Evolutionary conservation across 2,797 vertebrate genomes (phyloP).

Genomic region (Dipus sagitta): DNA sequence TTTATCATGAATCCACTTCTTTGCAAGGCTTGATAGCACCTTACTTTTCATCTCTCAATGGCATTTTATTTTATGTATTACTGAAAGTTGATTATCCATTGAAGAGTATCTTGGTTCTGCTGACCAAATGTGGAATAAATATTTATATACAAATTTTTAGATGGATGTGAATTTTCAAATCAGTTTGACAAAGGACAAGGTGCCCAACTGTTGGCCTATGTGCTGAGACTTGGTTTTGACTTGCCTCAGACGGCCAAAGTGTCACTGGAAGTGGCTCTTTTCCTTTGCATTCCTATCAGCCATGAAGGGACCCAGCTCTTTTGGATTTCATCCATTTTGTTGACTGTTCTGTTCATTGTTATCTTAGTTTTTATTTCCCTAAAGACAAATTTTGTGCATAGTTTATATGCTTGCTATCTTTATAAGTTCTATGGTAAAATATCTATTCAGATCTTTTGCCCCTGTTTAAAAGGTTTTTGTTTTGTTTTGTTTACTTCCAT

Average conservation of each 20-base stretch:
- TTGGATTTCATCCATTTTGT: conserved; percentile 13
- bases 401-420: neutral
- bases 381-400: neutral
- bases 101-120: neutral
- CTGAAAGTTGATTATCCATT: neutral
- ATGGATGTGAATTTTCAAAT: neutral
- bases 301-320: neutral
- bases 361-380: conserved; percentile 15
- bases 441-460: neutral
- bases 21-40: neutral
- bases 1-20: neutral
- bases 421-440: neutral
- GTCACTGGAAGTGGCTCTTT: no score
- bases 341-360: neutral
- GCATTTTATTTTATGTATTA: neutral
- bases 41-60: neutral
- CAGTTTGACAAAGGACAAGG: neutral
- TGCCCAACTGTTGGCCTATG: neutral
- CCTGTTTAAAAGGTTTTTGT: neutral
- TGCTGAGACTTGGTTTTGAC: neutral
- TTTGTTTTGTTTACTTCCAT: neutral
- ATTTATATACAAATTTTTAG: neutral
- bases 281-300: neutral
- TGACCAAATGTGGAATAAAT: neutral
- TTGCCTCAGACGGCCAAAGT: neutral